These are phyloP conservation scores for Podiceps cristatus DNA, from an alignment of 2,113 vertebrate species.

Conservation along the genomic window DNA sequence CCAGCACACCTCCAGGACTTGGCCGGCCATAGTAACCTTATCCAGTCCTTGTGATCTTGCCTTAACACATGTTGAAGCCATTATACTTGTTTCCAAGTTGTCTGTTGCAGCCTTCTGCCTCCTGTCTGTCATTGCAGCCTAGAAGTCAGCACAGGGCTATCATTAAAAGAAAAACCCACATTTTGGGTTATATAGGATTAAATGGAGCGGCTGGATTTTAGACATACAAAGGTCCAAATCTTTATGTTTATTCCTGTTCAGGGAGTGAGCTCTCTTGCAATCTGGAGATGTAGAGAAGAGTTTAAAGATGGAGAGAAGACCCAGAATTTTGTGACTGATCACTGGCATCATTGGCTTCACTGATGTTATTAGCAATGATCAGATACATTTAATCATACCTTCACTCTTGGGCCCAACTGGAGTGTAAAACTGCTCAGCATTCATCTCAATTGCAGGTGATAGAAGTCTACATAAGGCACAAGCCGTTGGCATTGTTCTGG, in stretches of 20 bases:
- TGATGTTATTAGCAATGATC: neutral
- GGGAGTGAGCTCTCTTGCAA: neutral
- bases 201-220: neutral
- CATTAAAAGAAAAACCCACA: neutral
- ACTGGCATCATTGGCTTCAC: neutral
- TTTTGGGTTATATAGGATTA: neutral
- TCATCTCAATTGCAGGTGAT: neutral
- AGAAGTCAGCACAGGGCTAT: neutral
- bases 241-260: neutral
- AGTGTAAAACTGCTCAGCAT: neutral
- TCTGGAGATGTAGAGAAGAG: neutral
- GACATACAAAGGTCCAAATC: neutral
- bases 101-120: conserved; percentile 11
- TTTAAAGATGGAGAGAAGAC: neutral
- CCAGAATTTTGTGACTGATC: neutral
- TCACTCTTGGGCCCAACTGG: neutral
- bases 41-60: neutral
- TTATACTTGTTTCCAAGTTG: neutral
- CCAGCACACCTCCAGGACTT: neutral
- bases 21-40: neutral
- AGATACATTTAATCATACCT: neutral
- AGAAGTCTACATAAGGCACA: neutral
- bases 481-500: neutral
- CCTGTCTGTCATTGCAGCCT: neutral
- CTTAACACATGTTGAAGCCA: neutral